Evolutionary conservation across 2,888 invertebrate species (phyloP).

Genomic region (Drosophila gaucha): DNA sequence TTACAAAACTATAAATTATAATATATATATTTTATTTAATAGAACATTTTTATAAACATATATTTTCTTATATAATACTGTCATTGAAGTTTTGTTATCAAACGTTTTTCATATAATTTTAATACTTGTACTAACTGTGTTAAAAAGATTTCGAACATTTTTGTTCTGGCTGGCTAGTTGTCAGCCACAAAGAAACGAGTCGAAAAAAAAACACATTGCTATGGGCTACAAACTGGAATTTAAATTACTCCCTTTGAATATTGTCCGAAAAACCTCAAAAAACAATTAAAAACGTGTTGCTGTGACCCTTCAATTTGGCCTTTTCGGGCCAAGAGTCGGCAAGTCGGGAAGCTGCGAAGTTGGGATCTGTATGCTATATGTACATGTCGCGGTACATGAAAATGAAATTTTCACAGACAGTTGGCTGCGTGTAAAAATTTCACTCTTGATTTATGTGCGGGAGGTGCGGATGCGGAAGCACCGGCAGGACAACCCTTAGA

Average conservation of each 20-base stretch:
- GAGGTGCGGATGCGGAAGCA: background rate
- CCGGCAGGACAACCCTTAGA: constrained; percentile 1
- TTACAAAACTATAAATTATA: no score
- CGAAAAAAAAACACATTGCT: constrained; percentile 19
- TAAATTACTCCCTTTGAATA: constrained; percentile 55
- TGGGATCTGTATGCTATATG: constrained; percentile 21
- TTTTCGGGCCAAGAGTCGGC: constrained; percentile 6
- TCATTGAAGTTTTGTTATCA: no score
- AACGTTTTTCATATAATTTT: background rate
- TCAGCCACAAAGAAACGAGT: background rate
- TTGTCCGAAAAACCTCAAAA: constrained; percentile 56
- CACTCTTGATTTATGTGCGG: constrained; percentile 69
- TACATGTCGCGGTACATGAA: constrained; percentile 58
- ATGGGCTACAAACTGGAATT: constrained; percentile 50
- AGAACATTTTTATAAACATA: no score
- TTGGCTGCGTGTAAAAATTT: constrained; percentile 75
- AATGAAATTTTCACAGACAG: constrained; percentile 75
- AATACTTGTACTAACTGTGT: background rate
- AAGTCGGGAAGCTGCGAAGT: constrained; percentile 22
- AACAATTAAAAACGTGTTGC: constrained; percentile 72
- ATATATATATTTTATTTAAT: no score
- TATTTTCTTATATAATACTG: no score
- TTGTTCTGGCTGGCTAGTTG: background rate
- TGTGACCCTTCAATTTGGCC: constrained; percentile 42
- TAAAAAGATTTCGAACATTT: background rate